Evolutionary conservation across 2,888 invertebrate genomes (phyloP), one percentile per base, ranked within the genome.

Genomic region (Sphecodes monilicornis): DNA sequence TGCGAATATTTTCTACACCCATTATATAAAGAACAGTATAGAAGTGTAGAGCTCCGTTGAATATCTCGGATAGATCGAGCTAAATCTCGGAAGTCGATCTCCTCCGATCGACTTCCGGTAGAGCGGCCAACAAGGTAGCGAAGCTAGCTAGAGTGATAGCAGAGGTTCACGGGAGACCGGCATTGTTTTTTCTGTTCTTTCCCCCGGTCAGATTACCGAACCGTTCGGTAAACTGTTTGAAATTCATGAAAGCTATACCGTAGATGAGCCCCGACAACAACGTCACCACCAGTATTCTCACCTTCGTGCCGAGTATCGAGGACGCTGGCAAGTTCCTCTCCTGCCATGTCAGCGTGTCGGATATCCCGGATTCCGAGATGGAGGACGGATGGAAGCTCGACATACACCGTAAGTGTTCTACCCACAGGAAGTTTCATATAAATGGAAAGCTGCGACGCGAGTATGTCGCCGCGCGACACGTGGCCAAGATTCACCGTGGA

Each of bases 321-420:
- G 98, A 98, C 95, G 97, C 97, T 90, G 98, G 97, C 82, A 97
- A 97, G 95, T 96, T 96, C 93, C 95, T 98, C 89, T 96, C 97
- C 75, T 98, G 98, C 94, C 96, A 97, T 79, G 98, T 97, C 16
- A 97, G 97, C 91, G 98, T 98, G 93, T 96, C 97, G 78, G 96
- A 96, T 91, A 97, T 98, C 91, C 96, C 97, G 3, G 97, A 97
- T 92, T 97, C 97, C 66, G 96, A 97, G 60, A 96, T 97, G 89
- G 97, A 98, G 95, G 97, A 98, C 92, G 96, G 96, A 84, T 98
- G 97, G 97, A 97, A 97, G 94, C 96, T 98, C 91, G 97, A 97
- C 95, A 97, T 98, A 91, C 96, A 97, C 94, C 98, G 98, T 98
- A 95, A 97, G 98, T 97, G 90, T 91, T 89, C 88, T 78, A 70